These are phyloP conservation scores for Drusus annulatus DNA, from an alignment of 1,140 invertebrate species.

Conservation along the genomic window DNA sequence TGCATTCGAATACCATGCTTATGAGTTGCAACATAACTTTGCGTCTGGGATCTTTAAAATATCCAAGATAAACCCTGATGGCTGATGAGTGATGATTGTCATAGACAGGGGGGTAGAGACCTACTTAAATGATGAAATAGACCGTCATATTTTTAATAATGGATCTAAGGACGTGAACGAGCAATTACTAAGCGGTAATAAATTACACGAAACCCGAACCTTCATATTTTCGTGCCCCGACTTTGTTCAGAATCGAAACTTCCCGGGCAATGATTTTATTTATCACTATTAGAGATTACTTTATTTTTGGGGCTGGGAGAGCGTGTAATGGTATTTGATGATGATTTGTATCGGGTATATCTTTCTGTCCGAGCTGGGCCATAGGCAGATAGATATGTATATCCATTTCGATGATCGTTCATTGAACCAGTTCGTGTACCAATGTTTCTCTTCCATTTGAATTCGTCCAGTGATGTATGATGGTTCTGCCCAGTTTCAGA, in stretches of 20 bases:
- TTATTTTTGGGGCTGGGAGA: constrained; percentile 38
- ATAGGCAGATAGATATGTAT: neutral
- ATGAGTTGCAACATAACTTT: too few species aligned
- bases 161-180: constrained; percentile 13
- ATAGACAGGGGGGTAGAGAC: too few species aligned
- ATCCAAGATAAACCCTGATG: too few species aligned
- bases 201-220: constrained; percentile 10
- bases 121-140: neutral
- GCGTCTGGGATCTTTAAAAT: too few species aligned
- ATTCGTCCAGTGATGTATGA: neutral
- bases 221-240: neutral
- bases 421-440: neutral
- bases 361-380: neutral
- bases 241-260: constrained; percentile 12
- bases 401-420: neutral
- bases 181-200: constrained; percentile 15
- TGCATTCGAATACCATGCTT: too few species aligned
- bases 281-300: constrained; percentile 43
- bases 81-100: too few species aligned
- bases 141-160: neutral
- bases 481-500: neutral
- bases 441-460: neutral
- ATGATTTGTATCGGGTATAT: constrained; percentile 29
- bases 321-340: constrained; percentile 32
- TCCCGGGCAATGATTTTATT: constrained; percentile 22